Percentiles rank a stretch among this genome's conserved stretches.
phyloP scores from a whole-genome alignment of 2,888 invertebrate genomes.

The Amiota minor region DNA sequence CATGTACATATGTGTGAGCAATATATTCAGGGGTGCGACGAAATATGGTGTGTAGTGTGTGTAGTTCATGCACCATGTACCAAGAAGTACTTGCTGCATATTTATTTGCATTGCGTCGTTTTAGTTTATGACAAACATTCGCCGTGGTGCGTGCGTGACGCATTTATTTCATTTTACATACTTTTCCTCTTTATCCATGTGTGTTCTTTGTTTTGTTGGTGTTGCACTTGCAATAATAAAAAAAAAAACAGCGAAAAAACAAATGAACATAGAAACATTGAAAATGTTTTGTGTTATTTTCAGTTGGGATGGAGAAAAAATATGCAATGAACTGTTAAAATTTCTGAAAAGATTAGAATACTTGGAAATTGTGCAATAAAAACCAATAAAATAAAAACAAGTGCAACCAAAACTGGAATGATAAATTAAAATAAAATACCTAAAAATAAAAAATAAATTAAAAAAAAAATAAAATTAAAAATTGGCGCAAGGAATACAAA shows the following conservation, averaged over 20 bases:
- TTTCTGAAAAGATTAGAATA: background rate
- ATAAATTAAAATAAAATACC: background rate
- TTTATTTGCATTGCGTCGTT: constrained; percentile 55
- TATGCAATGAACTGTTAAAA: background rate
- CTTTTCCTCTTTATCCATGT: background rate
- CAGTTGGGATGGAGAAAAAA: constrained; percentile 10
- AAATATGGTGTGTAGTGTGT: constrained; percentile 32
- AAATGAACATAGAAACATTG: background rate
- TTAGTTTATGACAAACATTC: constrained; percentile 61
- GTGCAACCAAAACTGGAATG: background rate
- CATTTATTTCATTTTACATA: background rate
- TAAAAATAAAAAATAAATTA: background rate
- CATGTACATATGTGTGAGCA: constrained; percentile 18
- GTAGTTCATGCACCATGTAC: constrained; percentile 31
- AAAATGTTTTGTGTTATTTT: constrained; percentile 34
- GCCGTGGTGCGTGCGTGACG: constrained; percentile 44
- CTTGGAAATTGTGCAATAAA: constrained; percentile 5
- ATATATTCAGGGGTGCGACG: constrained; percentile 31
- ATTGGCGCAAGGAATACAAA: background rate
- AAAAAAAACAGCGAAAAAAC: background rate
- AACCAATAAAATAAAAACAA: background rate
- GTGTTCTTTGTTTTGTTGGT: constrained; percentile 12
- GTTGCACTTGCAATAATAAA: background rate
- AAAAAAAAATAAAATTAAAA: background rate
- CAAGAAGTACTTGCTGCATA: constrained; percentile 41